A percentile compares a stretch with the other conserved stretches of the same genome.
Evolutionary conservation across 2,797 vertebrate species (phyloP).

Genomic region (Peromyscus attwateri): DNA sequence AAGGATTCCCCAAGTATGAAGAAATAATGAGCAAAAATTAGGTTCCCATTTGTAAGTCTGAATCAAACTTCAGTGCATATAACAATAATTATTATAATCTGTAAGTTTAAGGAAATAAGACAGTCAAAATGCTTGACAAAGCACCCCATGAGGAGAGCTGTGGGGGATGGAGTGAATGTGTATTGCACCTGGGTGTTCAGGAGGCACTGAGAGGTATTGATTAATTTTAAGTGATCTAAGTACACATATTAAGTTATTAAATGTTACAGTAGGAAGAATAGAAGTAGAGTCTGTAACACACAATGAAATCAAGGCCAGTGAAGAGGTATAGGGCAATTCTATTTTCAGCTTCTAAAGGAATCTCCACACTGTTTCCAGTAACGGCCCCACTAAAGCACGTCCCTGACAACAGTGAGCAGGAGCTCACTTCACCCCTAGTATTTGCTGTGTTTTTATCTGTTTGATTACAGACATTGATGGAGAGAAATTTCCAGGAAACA

Average conservation of each 20-base stretch:
- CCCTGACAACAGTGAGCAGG: too few species aligned
- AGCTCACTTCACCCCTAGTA: not conserved
- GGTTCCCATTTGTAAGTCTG: not conserved
- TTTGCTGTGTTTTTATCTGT: not conserved
- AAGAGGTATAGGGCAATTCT: not conserved
- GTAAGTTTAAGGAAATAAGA: slow-evolving; percentile 3
- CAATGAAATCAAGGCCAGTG: not conserved
- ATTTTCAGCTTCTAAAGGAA: not conserved
- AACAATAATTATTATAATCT: not conserved
- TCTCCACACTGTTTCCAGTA: not conserved
- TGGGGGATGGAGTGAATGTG: not conserved
- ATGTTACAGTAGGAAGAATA: not conserved
- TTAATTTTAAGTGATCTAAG: not conserved
- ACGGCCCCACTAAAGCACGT: not conserved
- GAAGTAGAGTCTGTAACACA: not conserved
- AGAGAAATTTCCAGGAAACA: slow-evolving; percentile 1
- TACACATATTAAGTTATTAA: not conserved
- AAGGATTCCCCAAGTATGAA: not conserved
- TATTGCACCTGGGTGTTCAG: not conserved
- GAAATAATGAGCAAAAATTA: not conserved
- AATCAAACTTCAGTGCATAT: not conserved
- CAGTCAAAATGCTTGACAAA: not conserved
- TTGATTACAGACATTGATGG: not conserved
- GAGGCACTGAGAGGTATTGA: not conserved
- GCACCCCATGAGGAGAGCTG: not conserved